phyloP scores from a whole-genome alignment of 2,888 invertebrate genomes.

The Cactoblastis cactorum region DNA sequence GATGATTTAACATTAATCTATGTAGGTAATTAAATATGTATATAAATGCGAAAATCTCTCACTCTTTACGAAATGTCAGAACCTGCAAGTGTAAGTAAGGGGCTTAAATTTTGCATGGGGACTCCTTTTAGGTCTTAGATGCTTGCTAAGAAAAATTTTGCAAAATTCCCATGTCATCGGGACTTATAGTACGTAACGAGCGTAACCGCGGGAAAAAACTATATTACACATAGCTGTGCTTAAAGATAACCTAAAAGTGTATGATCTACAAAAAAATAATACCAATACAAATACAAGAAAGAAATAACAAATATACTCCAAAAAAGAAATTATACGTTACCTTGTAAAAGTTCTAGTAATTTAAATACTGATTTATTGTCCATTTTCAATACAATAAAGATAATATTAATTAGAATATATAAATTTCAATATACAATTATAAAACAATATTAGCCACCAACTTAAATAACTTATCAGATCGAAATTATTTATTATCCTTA shows the following conservation, averaged over 20 bases:
- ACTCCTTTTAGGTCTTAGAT: too few relatives aligned
- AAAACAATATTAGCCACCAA: slow-evolving; percentile 32
- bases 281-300: slow-evolving; percentile 54
- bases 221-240: not conserved
- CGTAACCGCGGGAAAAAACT: too few relatives aligned
- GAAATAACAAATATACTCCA: slow-evolving; percentile 70
- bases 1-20: too few relatives aligned
- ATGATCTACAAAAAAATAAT: slow-evolving; percentile 58
- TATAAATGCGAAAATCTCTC: too few relatives aligned
- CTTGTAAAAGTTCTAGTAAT: slow-evolving; percentile 52
- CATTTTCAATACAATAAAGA: slow-evolving; percentile 58
- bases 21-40: too few relatives aligned
- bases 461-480: slow-evolving; percentile 35
- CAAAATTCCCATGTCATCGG: too few relatives aligned
- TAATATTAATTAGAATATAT: slow-evolving; percentile 30
- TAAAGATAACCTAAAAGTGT: slow-evolving; percentile 31
- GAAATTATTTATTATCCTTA: slow-evolving; percentile 19
- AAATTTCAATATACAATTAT: slow-evolving; percentile 29
- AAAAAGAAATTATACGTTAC: slow-evolving; percentile 60
- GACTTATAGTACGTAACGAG: too few relatives aligned
- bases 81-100: too few relatives aligned
- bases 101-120: too few relatives aligned
- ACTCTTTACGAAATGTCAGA: too few relatives aligned
- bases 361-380: slow-evolving; percentile 78
- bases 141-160: too few relatives aligned